phyloP scores from a whole-genome alignment of 2,113 vertebrate genomes.

The Neopipo cinnamomea region DNA sequence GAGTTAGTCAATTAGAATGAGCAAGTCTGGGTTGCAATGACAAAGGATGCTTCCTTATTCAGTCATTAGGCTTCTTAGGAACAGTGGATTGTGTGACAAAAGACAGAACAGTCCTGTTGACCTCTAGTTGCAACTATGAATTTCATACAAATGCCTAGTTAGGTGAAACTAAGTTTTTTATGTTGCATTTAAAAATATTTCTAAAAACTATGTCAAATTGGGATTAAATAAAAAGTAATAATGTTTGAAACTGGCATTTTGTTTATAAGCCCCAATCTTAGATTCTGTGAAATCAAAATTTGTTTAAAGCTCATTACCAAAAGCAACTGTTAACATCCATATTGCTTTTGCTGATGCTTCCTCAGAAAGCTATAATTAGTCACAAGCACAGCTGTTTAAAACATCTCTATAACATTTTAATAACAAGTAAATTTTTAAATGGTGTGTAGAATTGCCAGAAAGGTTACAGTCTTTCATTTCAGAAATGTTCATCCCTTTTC shows the following conservation, averaged over 20 bases:
- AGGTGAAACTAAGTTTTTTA: background rate
- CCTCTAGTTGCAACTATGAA: background rate
- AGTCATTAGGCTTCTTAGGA: background rate
- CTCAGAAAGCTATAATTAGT: background rate
- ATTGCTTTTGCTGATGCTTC: background rate
- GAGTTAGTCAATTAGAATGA: background rate
- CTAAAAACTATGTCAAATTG: background rate
- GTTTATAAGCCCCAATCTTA: background rate
- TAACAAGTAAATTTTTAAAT: background rate
- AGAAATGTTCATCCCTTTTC: background rate
- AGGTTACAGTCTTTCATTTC: background rate
- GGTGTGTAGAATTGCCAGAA: background rate
- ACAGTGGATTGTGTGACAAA: background rate
- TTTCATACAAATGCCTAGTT: background rate
- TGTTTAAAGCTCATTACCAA: background rate
- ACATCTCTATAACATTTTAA: background rate
- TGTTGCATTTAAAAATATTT: background rate
- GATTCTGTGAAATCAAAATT: background rate
- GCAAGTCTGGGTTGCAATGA: background rate
- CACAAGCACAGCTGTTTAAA: background rate
- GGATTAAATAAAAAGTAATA: background rate
- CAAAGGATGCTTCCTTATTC: background rate
- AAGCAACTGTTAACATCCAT: background rate
- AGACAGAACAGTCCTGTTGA: background rate
- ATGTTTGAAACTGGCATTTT: background rate